These are phyloP conservation scores for Drosophila kikkawai DNA, from an alignment of 1,140 invertebrate genomes.

Conservation along the genomic window DNA sequence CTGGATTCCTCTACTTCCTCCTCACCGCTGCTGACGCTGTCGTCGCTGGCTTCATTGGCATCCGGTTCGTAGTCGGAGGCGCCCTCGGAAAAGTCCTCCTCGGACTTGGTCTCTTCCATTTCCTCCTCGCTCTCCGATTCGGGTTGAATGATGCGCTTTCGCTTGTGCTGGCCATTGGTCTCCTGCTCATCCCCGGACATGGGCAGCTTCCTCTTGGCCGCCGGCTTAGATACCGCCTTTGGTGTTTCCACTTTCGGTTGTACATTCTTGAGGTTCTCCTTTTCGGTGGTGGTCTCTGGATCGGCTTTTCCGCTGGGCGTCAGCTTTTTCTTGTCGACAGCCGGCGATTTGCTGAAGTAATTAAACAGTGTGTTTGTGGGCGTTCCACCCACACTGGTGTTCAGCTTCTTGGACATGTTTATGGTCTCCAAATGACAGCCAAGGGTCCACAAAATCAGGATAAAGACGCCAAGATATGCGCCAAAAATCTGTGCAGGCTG, in stretches of 20 bases:
- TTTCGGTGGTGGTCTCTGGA: conserved; percentile 41
- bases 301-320: conserved; percentile 59
- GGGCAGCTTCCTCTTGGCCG: conserved; percentile 48
- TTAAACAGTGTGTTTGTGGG: conserved; percentile 87
- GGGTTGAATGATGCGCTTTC: conserved; percentile 85
- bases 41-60: conserved; percentile 36
- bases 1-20: conserved; percentile 44
- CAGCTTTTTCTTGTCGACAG: conserved; percentile 84
- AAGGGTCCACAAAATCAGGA: conserved; percentile 12
- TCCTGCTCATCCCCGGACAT: conserved; percentile 80
- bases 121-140: conserved; percentile 86
- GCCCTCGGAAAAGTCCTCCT: conserved; percentile 68
- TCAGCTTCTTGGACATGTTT: conserved; percentile 77
- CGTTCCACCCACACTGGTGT: conserved; percentile 68
- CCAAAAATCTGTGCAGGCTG: conserved; percentile 47
- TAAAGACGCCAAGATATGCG: conserved; percentile 65
- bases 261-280: conserved; percentile 57
- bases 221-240: conserved; percentile 15
- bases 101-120: conserved; percentile 55
- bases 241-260: conserved; percentile 12
- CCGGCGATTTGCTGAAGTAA: conserved; percentile 87
- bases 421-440: neutral
- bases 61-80: conserved; percentile 64
- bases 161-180: conserved; percentile 70
- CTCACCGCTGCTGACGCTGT: conserved; percentile 32